phyloP scores from a whole-genome alignment of 2,888 invertebrate genomes.

The Heliconius hortense region DNA sequence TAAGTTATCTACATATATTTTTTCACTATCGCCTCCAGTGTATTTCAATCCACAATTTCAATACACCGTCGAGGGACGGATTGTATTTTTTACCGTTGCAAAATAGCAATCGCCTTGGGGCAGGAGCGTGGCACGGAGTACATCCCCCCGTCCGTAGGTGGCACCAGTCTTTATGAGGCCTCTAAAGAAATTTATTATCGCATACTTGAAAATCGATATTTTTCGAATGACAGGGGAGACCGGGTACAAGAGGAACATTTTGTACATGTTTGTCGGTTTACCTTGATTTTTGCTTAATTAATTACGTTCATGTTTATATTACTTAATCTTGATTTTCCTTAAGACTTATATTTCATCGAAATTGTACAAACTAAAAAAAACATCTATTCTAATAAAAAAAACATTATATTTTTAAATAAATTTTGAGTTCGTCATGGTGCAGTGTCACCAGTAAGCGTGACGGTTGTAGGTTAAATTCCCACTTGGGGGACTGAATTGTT shows the following conservation, averaged over 20 bases:
- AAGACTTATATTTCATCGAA: too few relatives aligned
- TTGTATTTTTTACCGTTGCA: slow-evolving; percentile 71
- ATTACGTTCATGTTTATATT: too few relatives aligned
- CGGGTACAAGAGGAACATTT: not conserved
- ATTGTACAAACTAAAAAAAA: not conserved
- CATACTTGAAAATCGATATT: slow-evolving; percentile 64
- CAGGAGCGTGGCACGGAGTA: slow-evolving; percentile 48
- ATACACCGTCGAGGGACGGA: slow-evolving; percentile 62
- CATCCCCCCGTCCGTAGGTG: slow-evolving; percentile 43
- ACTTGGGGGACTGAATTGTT: too few relatives aligned
- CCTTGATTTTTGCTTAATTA: too few relatives aligned
- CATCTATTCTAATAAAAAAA: not conserved
- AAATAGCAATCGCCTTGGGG: slow-evolving; percentile 61
- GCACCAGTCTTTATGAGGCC: slow-evolving; percentile 60
- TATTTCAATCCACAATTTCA: slow-evolving; percentile 70
- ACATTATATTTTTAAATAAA: not conserved
- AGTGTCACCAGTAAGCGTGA: too few relatives aligned
- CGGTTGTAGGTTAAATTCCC: too few relatives aligned
- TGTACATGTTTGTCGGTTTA: not conserved
- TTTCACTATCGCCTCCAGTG: slow-evolving; percentile 54
- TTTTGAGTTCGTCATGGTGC: not conserved
- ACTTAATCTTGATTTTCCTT: too few relatives aligned
- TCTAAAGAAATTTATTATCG: slow-evolving; percentile 66
- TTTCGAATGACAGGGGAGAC: slow-evolving; percentile 48
- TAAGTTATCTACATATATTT: not conserved